Percentiles rank a stretch among this genome's conserved stretches.
phyloP scores from a whole-genome alignment of 1,140 invertebrate species.

The Drosophila ananassae region DNA sequence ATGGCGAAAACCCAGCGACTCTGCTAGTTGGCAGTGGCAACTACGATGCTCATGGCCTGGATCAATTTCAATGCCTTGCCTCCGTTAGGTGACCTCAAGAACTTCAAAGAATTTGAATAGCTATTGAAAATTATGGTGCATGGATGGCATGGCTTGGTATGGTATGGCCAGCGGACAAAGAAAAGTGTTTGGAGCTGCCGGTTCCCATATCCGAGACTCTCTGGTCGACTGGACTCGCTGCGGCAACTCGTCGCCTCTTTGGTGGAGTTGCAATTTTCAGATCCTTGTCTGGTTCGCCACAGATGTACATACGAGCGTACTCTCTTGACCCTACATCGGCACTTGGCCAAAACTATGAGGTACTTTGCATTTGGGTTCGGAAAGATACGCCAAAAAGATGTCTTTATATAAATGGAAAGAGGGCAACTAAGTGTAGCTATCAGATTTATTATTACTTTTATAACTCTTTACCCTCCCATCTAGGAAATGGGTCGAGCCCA shows the following conservation, averaged over 20 bases:
- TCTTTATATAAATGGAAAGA: constrained; percentile 24
- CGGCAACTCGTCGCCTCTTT: constrained; percentile 4
- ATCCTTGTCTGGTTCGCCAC: constrained; percentile 57
- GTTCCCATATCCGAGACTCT: constrained; percentile 46
- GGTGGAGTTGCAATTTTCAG: constrained; percentile 41
- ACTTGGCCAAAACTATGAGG: constrained; percentile 21
- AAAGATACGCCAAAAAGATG: constrained; percentile 32
- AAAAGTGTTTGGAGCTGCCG: constrained; percentile 64
- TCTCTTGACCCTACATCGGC: constrained; percentile 47
- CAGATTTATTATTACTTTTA: not conserved
- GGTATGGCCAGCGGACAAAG: constrained; percentile 57
- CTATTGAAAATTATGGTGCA: constrained; percentile 74
- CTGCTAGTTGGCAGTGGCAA: constrained; percentile 41
- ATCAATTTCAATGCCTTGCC: constrained; percentile 71
- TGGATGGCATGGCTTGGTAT: constrained; percentile 23
- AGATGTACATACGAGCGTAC: constrained; percentile 42
- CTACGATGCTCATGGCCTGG: constrained; percentile 61
- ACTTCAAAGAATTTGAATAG: constrained; percentile 70
- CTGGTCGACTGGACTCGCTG: constrained; percentile 9
- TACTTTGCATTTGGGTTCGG: constrained; percentile 37
- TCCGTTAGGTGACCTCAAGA: constrained; percentile 71
- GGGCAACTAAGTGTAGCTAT: constrained; percentile 2
- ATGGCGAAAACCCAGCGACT: constrained; percentile 21
- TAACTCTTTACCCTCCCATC: not conserved
- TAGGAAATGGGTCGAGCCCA: constrained; percentile 37